Percentiles rank a stretch among this genome's conserved stretches.
phyloP scores from a whole-genome alignment of 2,888 invertebrate species.

The Ecliptopera silaceata region DNA sequence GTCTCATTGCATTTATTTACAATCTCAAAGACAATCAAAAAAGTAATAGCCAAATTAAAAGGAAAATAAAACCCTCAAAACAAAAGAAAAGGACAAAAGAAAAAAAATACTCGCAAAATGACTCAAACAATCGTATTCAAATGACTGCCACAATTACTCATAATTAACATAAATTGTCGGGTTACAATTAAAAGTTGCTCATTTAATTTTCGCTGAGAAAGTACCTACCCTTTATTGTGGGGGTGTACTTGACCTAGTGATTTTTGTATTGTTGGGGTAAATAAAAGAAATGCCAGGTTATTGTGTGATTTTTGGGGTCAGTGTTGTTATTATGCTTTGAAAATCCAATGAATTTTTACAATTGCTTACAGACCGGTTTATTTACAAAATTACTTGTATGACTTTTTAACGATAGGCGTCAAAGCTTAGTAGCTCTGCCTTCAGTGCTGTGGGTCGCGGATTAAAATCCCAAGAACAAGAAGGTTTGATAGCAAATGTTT shows the following conservation, averaged over 20 bases:
- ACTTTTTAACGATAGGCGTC: no score
- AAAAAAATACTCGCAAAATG: slow-evolving; percentile 4
- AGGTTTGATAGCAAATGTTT: no score
- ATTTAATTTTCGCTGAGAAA: slow-evolving; percentile 22
- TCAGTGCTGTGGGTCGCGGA: no score
- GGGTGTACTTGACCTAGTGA: slow-evolving; percentile 14
- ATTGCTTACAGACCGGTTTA: no score
- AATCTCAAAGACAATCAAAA: not conserved
- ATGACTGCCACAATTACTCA: slow-evolving; percentile 34
- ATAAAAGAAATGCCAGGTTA: slow-evolving; percentile 8
- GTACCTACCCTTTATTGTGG: slow-evolving; percentile 17
- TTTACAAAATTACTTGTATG: no score
- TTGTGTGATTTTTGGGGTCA: not conserved
- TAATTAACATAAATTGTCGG: slow-evolving; percentile 36
- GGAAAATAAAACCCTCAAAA: slow-evolving; percentile 8
- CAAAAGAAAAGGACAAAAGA: slow-evolving; percentile 13
- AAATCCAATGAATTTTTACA: no score
- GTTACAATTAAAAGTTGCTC: slow-evolving; percentile 19
- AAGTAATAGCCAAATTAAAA: not conserved
- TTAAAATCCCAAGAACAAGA: no score
- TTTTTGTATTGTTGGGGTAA: slow-evolving; percentile 16
- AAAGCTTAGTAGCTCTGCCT: no score
- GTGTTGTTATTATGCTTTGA: not conserved
- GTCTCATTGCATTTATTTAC: no score
- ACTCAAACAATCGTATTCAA: slow-evolving; percentile 26